Conservation (phyloP, 1,140 invertebrate species). For the Hydropsyche tenuis region DNA sequence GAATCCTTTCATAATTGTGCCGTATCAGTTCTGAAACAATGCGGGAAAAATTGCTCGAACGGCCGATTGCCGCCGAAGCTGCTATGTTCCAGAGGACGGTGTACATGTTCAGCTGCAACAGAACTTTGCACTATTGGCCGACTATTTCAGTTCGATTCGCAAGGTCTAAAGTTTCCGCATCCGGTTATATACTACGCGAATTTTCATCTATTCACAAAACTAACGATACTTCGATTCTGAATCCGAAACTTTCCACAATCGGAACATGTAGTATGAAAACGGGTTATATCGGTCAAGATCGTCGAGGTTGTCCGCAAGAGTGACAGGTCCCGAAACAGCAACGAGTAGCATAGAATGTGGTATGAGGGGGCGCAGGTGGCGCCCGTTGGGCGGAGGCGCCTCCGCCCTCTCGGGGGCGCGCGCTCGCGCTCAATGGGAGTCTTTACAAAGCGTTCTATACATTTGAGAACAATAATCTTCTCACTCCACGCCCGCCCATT, state of each 20-base stretch:
- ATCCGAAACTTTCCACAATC: too few relatives aligned
- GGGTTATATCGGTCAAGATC: constrained; percentile 30
- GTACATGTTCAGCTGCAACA: too few relatives aligned
- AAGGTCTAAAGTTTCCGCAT: too few relatives aligned
- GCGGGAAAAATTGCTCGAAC: constrained; percentile 26
- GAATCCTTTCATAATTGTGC: constrained; percentile 49
- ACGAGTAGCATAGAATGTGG: background rate
- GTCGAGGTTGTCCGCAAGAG: constrained; percentile 31
- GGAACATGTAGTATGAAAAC: too few relatives aligned
- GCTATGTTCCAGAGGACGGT: too few relatives aligned
- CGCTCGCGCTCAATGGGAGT: constrained; percentile 49
- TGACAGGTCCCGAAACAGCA: constrained; percentile 34
- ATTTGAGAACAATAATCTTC: constrained; percentile 52
- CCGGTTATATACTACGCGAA: too few relatives aligned
- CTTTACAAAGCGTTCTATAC: constrained; percentile 52
- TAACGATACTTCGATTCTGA: too few relatives aligned
- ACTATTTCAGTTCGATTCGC: too few relatives aligned
- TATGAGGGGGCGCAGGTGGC: background rate
- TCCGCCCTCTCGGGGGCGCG: constrained; percentile 16
- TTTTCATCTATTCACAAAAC: too few relatives aligned
- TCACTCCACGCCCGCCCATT: constrained; percentile 49
- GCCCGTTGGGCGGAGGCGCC: constrained; percentile 7
- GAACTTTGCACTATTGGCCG: too few relatives aligned
- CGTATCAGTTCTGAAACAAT: constrained; percentile 45
- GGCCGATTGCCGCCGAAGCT: too few relatives aligned